Evolutionary conservation across 2,888 invertebrate genomes (phyloP).

Genomic region (Pollenia labialis): DNA sequence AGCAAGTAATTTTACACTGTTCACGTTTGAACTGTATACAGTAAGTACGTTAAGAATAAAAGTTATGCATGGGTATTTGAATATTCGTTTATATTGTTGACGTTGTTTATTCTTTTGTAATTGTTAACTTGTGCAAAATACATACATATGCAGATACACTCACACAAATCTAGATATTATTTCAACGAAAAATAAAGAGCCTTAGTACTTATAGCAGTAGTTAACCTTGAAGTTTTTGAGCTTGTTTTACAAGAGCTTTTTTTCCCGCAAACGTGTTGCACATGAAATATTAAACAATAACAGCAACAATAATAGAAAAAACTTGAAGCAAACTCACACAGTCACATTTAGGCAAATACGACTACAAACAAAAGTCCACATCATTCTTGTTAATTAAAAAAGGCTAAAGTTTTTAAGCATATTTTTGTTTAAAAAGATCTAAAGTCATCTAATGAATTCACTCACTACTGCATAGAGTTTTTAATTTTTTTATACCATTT

Average conservation of each 20-base stretch:
- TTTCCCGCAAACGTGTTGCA: constrained; percentile 60
- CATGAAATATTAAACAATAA: constrained; percentile 52
- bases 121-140: constrained; percentile 52
- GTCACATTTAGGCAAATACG: neutral
- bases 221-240: constrained; percentile 71
- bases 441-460: constrained; percentile 61
- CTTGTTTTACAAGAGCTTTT: constrained; percentile 61
- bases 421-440: constrained; percentile 30
- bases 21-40: neutral
- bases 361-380: constrained; percentile 42
- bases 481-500: too few relatives aligned
- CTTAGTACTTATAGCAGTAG: constrained; percentile 52
- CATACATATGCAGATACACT: neutral
- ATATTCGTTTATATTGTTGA: neutral
- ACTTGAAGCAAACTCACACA: constrained; percentile 38
- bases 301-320: constrained; percentile 25
- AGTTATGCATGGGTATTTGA: constrained; percentile 1
- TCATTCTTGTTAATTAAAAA: constrained; percentile 60
- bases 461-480: neutral
- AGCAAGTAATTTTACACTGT: neutral
- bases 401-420: constrained; percentile 55
- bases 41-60: neutral
- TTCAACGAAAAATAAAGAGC: constrained; percentile 9
- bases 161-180: constrained; percentile 6
- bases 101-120: constrained; percentile 34